A percentile compares a stretch with the other conserved stretches of the same genome.
Evolutionary conservation across 2,888 invertebrate genomes (phyloP).

Genomic region (Mesochorus sp.): DNA sequence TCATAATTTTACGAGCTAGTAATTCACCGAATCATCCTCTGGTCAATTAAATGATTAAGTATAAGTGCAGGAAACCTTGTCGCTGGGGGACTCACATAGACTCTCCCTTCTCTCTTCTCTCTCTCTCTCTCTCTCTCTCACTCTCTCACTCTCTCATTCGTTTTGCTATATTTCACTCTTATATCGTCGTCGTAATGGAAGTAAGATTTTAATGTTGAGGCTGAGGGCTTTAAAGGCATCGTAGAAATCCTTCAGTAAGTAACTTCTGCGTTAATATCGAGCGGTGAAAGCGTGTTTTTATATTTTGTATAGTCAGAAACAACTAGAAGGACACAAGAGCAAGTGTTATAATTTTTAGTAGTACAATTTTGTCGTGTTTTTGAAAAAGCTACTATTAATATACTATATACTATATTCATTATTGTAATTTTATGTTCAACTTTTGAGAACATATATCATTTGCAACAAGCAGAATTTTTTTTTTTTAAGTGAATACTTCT

Average conservation of each 20-base stretch:
- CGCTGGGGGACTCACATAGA: too few species aligned
- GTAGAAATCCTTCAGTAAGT: conserved; percentile 48
- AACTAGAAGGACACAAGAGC: conserved; percentile 41
- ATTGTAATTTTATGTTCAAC: too few species aligned
- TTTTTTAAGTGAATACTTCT: too few species aligned
- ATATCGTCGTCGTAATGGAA: conserved; percentile 50
- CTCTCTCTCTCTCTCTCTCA: conserved; percentile 16
- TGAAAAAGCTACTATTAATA: too few species aligned
- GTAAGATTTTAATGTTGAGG: conserved; percentile 53
- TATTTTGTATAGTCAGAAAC: too few species aligned
- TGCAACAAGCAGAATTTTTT: too few species aligned
- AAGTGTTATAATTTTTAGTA: conserved; percentile 22
- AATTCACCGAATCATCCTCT: conserved; percentile 37
- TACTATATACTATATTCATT: too few species aligned
- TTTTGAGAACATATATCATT: too few species aligned
- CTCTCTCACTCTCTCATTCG: conserved; percentile 11
- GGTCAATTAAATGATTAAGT: conserved; percentile 50
- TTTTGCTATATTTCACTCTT: conserved; percentile 22
- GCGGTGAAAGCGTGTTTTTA: conserved; percentile 55
- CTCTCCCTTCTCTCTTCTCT: too few species aligned
- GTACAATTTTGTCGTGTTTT: too few species aligned
- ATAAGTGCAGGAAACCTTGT: conserved; percentile 9
- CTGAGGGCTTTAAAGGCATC: neutral
- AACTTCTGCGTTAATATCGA: conserved; percentile 62
- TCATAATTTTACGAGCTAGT: conserved; percentile 45